phyloP scores from a whole-genome alignment of 2,888 invertebrate species.

The Limnephilus auricula region DNA sequence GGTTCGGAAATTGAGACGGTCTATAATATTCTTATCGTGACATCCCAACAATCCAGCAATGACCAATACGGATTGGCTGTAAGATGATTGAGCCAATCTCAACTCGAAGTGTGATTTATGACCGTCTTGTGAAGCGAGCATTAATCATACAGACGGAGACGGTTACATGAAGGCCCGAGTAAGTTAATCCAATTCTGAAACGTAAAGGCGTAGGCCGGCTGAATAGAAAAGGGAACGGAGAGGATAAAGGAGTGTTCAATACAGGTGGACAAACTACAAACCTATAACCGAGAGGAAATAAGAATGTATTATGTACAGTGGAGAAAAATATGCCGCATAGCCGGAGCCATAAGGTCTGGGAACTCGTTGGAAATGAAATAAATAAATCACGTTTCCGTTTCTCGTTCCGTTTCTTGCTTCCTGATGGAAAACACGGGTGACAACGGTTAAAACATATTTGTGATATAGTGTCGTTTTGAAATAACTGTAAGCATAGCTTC shows the following conservation, averaged over 20 bases:
- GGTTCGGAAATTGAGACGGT: neutral
- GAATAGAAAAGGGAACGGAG: neutral
- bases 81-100: conserved; percentile 30
- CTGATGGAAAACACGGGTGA: neutral
- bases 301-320: neutral
- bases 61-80: neutral
- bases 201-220: neutral
- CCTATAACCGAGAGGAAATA: neutral
- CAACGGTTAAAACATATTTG: neutral
- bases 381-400: neutral
- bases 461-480: neutral
- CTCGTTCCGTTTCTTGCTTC: neutral
- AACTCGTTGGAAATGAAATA: neutral
- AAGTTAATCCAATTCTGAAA: conserved; percentile 3
- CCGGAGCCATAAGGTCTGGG: neutral
- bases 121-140: conserved; percentile 16
- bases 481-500: neutral
- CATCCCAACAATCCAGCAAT: neutral
- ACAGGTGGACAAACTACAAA: neutral
- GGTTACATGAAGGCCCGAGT: neutral
- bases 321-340: neutral
- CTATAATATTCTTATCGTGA: neutral
- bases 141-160: conserved; percentile 30
- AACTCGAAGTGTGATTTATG: conserved; percentile 36
- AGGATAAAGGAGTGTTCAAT: neutral